phyloP scores from a whole-genome alignment of 2,888 invertebrate species.

The Drosophila lacicola region DNA sequence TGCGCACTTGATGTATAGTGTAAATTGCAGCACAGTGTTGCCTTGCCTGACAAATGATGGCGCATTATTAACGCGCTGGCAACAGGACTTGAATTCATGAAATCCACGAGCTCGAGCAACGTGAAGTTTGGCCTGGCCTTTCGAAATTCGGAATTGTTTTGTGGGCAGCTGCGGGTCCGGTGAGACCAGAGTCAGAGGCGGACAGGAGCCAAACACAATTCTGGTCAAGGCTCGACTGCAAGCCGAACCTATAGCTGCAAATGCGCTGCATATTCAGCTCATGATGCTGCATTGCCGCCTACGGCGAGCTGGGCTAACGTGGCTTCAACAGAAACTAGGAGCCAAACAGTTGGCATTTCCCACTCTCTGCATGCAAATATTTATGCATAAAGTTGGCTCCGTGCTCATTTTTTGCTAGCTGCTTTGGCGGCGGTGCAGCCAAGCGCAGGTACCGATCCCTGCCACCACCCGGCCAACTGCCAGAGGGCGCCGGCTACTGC shows the following conservation, averaged over 20 bases:
- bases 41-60: slow-evolving; percentile 51
- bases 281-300: slow-evolving; percentile 41
- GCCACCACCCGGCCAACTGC: slow-evolving; percentile 12
- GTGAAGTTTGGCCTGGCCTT: slow-evolving; percentile 45
- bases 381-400: slow-evolving; percentile 79
- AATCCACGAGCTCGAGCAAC: slow-evolving; percentile 5
- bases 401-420: slow-evolving; percentile 68
- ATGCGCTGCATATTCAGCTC: slow-evolving; percentile 63
- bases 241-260: slow-evolving; percentile 37
- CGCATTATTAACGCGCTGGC: slow-evolving; percentile 52
- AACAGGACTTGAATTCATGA: slow-evolving; percentile 24
- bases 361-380: slow-evolving; percentile 66
- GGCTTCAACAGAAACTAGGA: slow-evolving; percentile 12
- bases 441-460: slow-evolving; percentile 35
- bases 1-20: slow-evolving; percentile 56
- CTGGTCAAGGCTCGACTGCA: slow-evolving; percentile 40
- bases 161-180: slow-evolving; percentile 26
- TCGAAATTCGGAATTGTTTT: slow-evolving; percentile 61
- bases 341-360: slow-evolving; percentile 29
- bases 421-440: slow-evolving; percentile 53
- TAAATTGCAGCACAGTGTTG: slow-evolving; percentile 52
- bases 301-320: slow-evolving; percentile 36
- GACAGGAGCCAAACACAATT: slow-evolving; percentile 16
- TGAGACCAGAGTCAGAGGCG: slow-evolving; percentile 1
- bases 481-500: slow-evolving; percentile 14